Percentiles rank a stretch among this genome's conserved stretches.
Evolutionary conservation across 1,140 invertebrate genomes (phyloP).

Genomic region (Tetraneura akinire): DNA sequence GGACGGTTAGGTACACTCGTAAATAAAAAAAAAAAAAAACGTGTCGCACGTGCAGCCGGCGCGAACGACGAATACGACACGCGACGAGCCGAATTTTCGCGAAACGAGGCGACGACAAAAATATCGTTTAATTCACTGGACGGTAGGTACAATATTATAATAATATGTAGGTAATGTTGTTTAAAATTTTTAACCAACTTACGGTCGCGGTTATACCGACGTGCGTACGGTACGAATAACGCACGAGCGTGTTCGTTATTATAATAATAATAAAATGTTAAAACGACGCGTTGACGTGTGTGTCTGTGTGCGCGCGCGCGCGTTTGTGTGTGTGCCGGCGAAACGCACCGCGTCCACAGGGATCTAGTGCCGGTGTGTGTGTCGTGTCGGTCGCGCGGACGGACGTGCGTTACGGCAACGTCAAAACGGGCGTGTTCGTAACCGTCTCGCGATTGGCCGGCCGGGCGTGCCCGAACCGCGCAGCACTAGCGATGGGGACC

Average conservation of each 20-base stretch:
- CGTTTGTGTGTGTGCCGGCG: not conserved
- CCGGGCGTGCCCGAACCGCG: constrained; percentile 16
- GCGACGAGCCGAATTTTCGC: no score
- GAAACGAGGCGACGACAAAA: no score
- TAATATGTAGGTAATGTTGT: no score
- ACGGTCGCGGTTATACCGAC: not conserved
- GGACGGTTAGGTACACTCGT: no score
- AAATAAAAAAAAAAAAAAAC: no score
- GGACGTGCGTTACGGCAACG: not conserved
- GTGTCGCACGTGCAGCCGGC: no score
- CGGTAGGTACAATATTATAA: no score
- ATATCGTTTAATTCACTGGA: no score
- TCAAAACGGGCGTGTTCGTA: not conserved
- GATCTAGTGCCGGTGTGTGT: constrained; percentile 38
- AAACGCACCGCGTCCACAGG: constrained; percentile 45
- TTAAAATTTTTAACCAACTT: not conserved
- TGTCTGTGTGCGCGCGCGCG: not conserved
- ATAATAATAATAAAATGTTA: no score
- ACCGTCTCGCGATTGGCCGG: constrained; percentile 23
- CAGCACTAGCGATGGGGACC: constrained; percentile 39
- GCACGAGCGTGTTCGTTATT: not conserved
- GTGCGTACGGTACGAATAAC: not conserved
- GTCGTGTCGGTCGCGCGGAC: not conserved
- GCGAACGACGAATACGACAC: no score
- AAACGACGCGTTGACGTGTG: not conserved